Conservation (phyloP, 2,113 vertebrate genomes). For the Anolis carolinensis region DNA sequence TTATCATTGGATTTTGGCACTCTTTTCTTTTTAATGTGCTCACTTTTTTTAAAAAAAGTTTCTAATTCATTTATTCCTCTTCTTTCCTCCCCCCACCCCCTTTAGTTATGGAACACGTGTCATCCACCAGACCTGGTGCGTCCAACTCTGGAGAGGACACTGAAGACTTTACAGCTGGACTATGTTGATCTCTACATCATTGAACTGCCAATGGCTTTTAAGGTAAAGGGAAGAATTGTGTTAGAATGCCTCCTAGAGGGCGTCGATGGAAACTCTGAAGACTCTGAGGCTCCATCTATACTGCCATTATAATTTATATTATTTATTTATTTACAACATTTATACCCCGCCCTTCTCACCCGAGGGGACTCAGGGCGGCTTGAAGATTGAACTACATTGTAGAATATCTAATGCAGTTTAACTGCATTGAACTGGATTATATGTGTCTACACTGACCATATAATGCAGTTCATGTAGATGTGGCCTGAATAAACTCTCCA, state of each 20-base stretch:
- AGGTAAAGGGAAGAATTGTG: conserved; percentile 75
- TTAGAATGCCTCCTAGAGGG: not conserved
- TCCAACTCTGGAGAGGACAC: conserved; percentile 84
- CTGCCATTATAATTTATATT: no score
- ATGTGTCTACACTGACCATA: no score
- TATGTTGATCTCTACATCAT: conserved; percentile 95
- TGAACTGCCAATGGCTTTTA: conserved; percentile 93
- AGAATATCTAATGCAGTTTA: no score
- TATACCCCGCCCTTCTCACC: no score
- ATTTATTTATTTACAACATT: no score
- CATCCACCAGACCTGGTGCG: conserved; percentile 86
- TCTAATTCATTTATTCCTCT: not conserved
- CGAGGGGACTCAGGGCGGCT: no score
- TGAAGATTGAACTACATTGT: no score
- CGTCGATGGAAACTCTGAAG: not conserved
- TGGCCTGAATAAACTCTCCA: no score
- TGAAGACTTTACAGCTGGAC: conserved; percentile 83
- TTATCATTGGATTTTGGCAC: not conserved
- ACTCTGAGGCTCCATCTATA: not conserved
- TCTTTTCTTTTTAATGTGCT: not conserved
- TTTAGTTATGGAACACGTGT: conserved; percentile 91
- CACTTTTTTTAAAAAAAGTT: not conserved
- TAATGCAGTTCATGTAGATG: no score
- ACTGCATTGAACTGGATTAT: no score
- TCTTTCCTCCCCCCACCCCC: conserved; percentile 33